These are phyloP conservation scores for Calcarius lapponicus DNA, from an alignment of 2,797 vertebrate genomes.

Conservation along the genomic window DNA sequence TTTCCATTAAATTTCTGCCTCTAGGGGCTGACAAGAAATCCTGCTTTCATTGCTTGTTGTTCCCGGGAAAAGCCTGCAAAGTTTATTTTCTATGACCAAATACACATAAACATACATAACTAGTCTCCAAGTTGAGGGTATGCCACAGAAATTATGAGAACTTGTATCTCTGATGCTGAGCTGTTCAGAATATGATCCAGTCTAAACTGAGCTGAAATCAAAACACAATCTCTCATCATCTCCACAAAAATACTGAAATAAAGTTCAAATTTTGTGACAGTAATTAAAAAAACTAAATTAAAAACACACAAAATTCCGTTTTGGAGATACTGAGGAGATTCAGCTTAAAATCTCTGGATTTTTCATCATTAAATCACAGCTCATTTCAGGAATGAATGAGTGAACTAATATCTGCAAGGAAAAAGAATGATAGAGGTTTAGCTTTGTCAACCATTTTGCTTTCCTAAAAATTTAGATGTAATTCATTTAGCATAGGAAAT, in stretches of 20 bases:
- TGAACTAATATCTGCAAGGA: background rate
- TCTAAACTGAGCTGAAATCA: background rate
- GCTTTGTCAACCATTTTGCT: background rate
- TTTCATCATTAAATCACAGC: background rate
- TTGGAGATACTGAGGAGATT: background rate
- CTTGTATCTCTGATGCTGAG: background rate
- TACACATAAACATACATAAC: background rate
- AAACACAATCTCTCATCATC: background rate
- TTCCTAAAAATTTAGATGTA: background rate
- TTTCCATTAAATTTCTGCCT: background rate
- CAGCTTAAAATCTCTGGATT: background rate
- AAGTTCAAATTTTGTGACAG: background rate
- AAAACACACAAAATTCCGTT: background rate
- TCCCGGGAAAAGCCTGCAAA: background rate
- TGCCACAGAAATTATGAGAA: background rate
- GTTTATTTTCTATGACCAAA: background rate
- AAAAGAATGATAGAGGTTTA: background rate
- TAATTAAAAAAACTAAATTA: background rate
- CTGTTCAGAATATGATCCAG: background rate
- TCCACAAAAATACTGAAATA: background rate
- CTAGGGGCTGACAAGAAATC: background rate
- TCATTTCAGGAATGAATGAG: background rate
- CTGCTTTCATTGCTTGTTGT: background rate
- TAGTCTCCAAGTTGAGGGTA: background rate
- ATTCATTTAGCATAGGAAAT: background rate